Evolutionary conservation across 2,888 invertebrate species (phyloP).

Genomic region (Pammene fasciana): DNA sequence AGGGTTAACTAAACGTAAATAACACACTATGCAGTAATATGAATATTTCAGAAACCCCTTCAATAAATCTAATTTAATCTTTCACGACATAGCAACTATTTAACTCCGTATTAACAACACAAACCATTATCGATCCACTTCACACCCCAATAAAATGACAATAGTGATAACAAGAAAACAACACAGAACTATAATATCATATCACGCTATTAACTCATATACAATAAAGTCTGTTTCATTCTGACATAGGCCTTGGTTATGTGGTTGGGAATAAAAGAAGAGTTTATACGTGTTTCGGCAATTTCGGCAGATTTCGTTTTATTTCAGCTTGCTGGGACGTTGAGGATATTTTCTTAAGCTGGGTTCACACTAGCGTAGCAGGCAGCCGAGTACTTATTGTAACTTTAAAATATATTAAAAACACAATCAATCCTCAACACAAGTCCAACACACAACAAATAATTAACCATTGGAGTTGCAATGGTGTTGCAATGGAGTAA

Average conservation of each 20-base stretch:
- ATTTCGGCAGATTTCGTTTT: constrained; percentile 23
- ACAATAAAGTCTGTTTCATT: neutral
- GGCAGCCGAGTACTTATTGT: no score
- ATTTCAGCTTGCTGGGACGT: neutral
- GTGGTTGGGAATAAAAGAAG: neutral
- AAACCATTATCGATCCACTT: neutral
- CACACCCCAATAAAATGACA: neutral
- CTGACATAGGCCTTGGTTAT: neutral
- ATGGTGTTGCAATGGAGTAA: no score
- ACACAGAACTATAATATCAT: neutral
- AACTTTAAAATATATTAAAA: no score
- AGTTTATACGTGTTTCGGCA: constrained; percentile 19
- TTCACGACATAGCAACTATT: neutral
- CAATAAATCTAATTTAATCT: neutral
- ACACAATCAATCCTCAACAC: no score
- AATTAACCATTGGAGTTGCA: no score
- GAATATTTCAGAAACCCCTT: neutral
- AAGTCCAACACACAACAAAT: no score
- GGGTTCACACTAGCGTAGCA: neutral
- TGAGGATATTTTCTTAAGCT: constrained; percentile 3
- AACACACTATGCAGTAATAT: no score
- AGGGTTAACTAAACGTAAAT: no score
- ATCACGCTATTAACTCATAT: neutral
- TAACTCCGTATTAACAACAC: neutral
- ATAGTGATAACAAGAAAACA: constrained; percentile 8